phyloP scores from a whole-genome alignment of 30 jellyfish, hydroid and myxozoan species.

The Hydra vulgaris region DNA sequence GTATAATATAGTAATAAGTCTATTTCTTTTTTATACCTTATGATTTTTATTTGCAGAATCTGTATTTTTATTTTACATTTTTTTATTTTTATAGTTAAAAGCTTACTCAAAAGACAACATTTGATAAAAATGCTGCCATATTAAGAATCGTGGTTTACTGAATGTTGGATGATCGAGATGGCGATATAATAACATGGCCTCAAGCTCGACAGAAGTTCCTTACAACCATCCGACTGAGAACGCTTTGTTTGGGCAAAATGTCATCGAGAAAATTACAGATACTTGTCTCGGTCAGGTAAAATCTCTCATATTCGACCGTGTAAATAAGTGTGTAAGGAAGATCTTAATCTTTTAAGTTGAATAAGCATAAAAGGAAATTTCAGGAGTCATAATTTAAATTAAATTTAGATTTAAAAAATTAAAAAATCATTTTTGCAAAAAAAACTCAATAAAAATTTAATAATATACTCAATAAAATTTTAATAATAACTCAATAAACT shows the following conservation, averaged over 20 bases:
- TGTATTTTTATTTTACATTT: too few species aligned
- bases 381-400: not conserved
- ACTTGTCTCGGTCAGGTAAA: conserved; percentile 44
- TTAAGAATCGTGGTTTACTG: not conserved
- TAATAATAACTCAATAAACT: too few species aligned
- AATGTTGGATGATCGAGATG: conserved; percentile 38
- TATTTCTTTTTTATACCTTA: too few species aligned
- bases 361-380: not conserved
- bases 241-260: conserved; percentile 41
- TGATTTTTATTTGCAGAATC: too few species aligned
- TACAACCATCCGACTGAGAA: conserved; percentile 36
- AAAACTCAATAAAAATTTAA: too few species aligned
- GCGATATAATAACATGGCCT: conserved; percentile 26
- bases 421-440: too few species aligned
- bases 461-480: too few species aligned
- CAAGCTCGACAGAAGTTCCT: conserved; percentile 39
- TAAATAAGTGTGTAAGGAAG: not conserved
- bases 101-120: too few species aligned
- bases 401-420: too few species aligned
- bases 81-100: too few species aligned
- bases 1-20: too few species aligned
- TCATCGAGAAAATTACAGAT: conserved; percentile 37
- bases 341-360: too few species aligned
- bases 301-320: not conserved
- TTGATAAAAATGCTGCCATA: not conserved